A percentile compares a stretch with the other conserved stretches of the same genome.
These are phyloP conservation scores for Mythimna lalbum DNA, from an alignment of 2,888 invertebrate species.

Conservation along the genomic window DNA sequence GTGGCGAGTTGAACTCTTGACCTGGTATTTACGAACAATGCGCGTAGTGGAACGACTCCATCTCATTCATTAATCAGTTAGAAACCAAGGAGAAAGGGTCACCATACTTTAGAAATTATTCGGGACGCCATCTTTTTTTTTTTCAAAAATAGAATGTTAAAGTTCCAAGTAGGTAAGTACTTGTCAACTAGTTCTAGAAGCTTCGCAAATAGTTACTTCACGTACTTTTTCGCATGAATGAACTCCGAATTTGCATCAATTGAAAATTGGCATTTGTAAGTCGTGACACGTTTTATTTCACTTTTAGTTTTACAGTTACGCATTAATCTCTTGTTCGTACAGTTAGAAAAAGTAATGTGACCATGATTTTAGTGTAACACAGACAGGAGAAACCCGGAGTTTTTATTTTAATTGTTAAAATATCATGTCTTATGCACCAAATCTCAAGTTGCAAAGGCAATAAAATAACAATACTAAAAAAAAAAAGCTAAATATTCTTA, in stretches of 20 bases:
- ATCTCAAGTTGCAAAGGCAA: background rate
- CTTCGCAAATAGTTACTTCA: background rate
- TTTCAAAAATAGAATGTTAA: too few relatives aligned
- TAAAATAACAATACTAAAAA: background rate
- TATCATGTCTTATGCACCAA: background rate
- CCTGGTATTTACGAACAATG: slow-evolving; percentile 59
- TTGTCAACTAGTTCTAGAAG: slow-evolving; percentile 7
- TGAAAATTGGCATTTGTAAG: slow-evolving; percentile 33
- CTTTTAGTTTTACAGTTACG: slow-evolving; percentile 61
- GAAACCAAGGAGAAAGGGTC: slow-evolving; percentile 42
- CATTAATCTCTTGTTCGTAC: slow-evolving; percentile 37
- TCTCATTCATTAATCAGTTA: slow-evolving; percentile 64
- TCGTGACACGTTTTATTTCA: slow-evolving; percentile 57
- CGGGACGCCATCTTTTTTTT: background rate
- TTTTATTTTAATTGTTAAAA: background rate
- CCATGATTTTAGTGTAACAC: slow-evolving; percentile 18
- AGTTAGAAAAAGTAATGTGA: slow-evolving; percentile 43
- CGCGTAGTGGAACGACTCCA: slow-evolving; percentile 54
- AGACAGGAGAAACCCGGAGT: background rate
- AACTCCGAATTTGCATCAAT: slow-evolving; percentile 23
- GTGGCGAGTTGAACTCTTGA: slow-evolving; percentile 45
- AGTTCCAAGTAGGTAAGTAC: background rate
- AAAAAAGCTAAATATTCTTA: background rate
- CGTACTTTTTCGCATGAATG: background rate
- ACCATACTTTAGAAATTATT: slow-evolving; percentile 3